Percentiles rank a stretch among this genome's conserved stretches.
phyloP scores from a whole-genome alignment of 2,888 invertebrate genomes.

The Chironomus riparius region DNA sequence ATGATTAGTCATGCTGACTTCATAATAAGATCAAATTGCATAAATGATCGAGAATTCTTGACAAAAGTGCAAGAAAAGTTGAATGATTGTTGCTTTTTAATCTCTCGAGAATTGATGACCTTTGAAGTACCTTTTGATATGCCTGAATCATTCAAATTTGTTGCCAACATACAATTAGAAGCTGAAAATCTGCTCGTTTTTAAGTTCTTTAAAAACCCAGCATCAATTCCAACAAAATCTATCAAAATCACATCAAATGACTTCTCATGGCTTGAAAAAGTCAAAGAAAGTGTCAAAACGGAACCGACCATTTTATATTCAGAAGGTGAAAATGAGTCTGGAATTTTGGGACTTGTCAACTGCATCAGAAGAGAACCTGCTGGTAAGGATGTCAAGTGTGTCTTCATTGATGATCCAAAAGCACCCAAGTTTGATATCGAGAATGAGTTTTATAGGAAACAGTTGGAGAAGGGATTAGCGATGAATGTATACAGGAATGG shows the following conservation, averaged over 20 bases:
- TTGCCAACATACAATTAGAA: slow-evolving; percentile 35
- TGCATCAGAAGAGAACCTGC: slow-evolving; percentile 75
- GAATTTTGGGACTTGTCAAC: slow-evolving; percentile 77
- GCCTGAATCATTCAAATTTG: slow-evolving; percentile 34
- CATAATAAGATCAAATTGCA: slow-evolving; percentile 34
- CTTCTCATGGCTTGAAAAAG: slow-evolving; percentile 36
- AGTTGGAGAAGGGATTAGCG: slow-evolving; percentile 62
- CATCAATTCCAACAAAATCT: slow-evolving; percentile 34
- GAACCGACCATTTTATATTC: slow-evolving; percentile 52
- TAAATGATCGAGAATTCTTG: slow-evolving; percentile 36
- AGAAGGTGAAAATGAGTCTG: slow-evolving; percentile 59
- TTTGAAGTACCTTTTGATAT: slow-evolving; percentile 27
- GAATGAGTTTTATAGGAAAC: slow-evolving; percentile 54
- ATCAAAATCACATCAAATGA: slow-evolving; percentile 35
- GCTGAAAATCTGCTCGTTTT: slow-evolving; percentile 36
- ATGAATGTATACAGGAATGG: slow-evolving; percentile 55
- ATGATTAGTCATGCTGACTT: slow-evolving; percentile 48
- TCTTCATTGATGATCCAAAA: slow-evolving; percentile 53
- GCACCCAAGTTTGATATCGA: slow-evolving; percentile 58
- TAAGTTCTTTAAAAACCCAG: slow-evolving; percentile 29
- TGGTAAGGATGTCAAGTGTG: slow-evolving; percentile 52
- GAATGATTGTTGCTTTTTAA: slow-evolving; percentile 50
- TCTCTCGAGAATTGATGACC: slow-evolving; percentile 46
- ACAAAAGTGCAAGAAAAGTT: slow-evolving; percentile 45
- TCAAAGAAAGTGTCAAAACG: slow-evolving; percentile 34